A percentile compares a stretch with the other conserved stretches of the same genome.
phyloP scores from a whole-genome alignment of 2,888 invertebrate genomes.

The Chloroclysta siterata region DNA sequence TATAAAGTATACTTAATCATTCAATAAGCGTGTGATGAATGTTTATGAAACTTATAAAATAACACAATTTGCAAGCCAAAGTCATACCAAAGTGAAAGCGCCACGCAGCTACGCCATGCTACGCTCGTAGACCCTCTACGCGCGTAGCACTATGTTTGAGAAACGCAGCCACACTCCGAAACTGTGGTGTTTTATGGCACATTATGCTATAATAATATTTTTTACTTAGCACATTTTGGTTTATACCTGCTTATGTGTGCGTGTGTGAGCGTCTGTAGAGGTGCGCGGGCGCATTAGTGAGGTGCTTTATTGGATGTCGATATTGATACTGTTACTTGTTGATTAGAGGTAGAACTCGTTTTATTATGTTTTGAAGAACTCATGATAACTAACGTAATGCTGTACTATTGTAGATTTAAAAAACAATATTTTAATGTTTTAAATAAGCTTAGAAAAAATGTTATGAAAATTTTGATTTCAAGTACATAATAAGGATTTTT shows the following conservation, averaged over 20 bases:
- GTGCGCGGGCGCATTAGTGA: conserved; percentile 60
- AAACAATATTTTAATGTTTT: too few relatives aligned
- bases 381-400: background rate
- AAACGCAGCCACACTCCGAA: conserved; percentile 56
- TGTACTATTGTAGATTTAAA: background rate
- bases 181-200: conserved; percentile 78
- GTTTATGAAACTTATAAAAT: background rate
- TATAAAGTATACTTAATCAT: too few relatives aligned
- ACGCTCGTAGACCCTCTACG: conserved; percentile 49
- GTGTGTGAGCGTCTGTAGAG: conserved; percentile 44
- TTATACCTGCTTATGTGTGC: conserved; percentile 56
- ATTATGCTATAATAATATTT: conserved; percentile 83
- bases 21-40: too few relatives aligned
- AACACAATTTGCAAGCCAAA: background rate
- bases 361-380: conserved; percentile 17
- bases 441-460: too few relatives aligned
- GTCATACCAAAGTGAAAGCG: conserved; percentile 36
- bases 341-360: conserved; percentile 23
- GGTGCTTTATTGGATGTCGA: conserved; percentile 38
- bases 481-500: too few relatives aligned
- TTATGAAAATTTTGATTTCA: too few relatives aligned
- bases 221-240: conserved; percentile 83
- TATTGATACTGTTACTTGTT: conserved; percentile 26
- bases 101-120: conserved; percentile 45
- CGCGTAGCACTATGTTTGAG: conserved; percentile 62